These are phyloP conservation scores for Pseudomyrmex concolor DNA, from an alignment of 1,140 invertebrate genomes.

Conservation along the genomic window DNA sequence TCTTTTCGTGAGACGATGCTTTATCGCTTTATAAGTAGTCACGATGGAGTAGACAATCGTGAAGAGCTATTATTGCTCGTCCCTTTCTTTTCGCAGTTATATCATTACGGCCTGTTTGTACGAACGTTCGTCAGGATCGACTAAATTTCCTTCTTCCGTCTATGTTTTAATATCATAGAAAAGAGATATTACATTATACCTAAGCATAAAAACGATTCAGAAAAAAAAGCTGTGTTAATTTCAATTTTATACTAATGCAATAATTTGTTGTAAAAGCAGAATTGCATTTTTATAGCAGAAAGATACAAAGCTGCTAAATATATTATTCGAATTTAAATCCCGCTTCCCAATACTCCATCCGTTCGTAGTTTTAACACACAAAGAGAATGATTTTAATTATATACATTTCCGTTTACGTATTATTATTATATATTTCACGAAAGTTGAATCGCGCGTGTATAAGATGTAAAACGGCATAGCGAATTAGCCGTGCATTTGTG, in stretches of 20 bases:
- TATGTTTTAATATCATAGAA: not conserved
- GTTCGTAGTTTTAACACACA: not conserved
- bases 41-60: slow-evolving; percentile 54
- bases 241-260: not conserved
- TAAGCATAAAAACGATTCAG: too few species aligned
- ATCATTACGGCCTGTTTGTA: not conserved
- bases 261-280: not conserved
- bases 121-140: not conserved
- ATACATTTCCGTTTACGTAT: not conserved
- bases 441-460: slow-evolving; percentile 32
- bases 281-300: not conserved
- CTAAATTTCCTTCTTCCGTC: not conserved
- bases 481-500: slow-evolving; percentile 58
- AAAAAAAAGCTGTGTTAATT: not conserved
- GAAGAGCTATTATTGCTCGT: slow-evolving; percentile 28
- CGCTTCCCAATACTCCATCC: not conserved
- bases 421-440: slow-evolving; percentile 3
- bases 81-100: not conserved
- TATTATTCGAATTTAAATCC: too few species aligned
- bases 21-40: slow-evolving; percentile 60
- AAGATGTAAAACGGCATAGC: slow-evolving; percentile 57
- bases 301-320: too few species aligned
- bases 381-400: not conserved
- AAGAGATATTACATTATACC: too few species aligned
- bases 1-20: slow-evolving; percentile 44